Percentiles rank a stretch among this genome's conserved stretches.
Conservation (phyloP, 2,797 vertebrate species). For the Sebastes trivittatus region DNA sequence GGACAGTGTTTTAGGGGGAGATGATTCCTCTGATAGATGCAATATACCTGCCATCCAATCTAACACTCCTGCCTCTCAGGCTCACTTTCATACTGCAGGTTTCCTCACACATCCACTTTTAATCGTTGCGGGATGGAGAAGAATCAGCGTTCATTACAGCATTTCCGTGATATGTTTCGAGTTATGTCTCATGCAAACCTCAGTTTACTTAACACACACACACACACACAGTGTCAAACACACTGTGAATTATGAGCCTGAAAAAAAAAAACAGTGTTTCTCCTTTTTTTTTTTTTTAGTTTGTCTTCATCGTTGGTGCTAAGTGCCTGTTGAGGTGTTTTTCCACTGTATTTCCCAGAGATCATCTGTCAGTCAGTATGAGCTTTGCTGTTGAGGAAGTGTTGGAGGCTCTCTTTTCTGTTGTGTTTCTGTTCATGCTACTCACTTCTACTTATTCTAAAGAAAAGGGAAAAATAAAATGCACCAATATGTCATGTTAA, state of each 20-base stretch:
- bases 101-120: slow-evolving; percentile 30
- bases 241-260: slow-evolving; percentile 9
- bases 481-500: background rate
- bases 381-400: background rate
- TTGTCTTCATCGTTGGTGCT: background rate
- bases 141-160: background rate
- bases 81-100: background rate
- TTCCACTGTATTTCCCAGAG: background rate
- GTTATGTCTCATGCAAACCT: slow-evolving; percentile 17
- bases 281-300: background rate
- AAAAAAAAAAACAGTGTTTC: background rate
- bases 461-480: background rate
- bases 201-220: slow-evolving; percentile 27
- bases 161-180: background rate
- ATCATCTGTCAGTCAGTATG: background rate
- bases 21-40: slow-evolving; percentile 68
- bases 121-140: slow-evolving; percentile 11
- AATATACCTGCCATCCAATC: slow-evolving; percentile 58
- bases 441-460: background rate
- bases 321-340: background rate
- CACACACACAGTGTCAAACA: background rate
- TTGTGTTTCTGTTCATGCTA: background rate
- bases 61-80: slow-evolving; percentile 21
- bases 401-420: background rate
- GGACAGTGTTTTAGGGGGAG: slow-evolving; percentile 45